These are phyloP conservation scores for Panurus biarmicus DNA, from an alignment of 2,113 vertebrate genomes.

Conservation along the genomic window DNA sequence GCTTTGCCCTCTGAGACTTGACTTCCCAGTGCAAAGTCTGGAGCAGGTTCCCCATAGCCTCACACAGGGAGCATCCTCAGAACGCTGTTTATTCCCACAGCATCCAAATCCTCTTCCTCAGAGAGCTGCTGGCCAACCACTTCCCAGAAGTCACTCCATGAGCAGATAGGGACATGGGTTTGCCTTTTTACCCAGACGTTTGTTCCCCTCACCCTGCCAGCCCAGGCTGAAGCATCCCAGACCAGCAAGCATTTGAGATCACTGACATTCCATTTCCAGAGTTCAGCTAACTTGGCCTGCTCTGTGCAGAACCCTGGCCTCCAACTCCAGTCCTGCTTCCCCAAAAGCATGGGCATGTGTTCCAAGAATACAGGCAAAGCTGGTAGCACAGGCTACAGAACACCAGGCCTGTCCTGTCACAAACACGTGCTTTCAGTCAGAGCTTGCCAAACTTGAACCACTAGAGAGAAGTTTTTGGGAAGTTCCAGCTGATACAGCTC, in stretches of 20 bases:
- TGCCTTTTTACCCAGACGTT: background rate
- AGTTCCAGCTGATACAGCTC: background rate
- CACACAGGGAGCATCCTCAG: background rate
- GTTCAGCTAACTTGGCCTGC: background rate
- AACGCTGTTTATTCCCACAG: background rate
- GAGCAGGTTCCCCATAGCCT: background rate
- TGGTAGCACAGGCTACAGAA: conserved; percentile 1
- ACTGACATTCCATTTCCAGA: background rate
- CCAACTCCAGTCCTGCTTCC: background rate
- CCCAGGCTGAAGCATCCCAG: background rate
- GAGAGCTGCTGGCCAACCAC: background rate
- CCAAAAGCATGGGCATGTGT: rapidly evolving
- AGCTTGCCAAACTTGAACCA: background rate
- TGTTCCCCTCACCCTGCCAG: background rate
- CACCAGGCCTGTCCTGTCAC: conserved; percentile 12
- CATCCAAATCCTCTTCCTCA: background rate
- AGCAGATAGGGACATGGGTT: background rate
- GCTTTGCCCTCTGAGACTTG: background rate
- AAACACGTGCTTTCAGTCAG: background rate
- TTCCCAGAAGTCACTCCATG: background rate
- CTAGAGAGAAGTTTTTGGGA: background rate
- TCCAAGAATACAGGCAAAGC: background rate
- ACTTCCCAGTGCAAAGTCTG: background rate
- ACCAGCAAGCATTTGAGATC: background rate
- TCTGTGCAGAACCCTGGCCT: background rate